Evolutionary conservation across 2,888 invertebrate species (phyloP).

Genomic region (Galerucella nymphaeae): DNA sequence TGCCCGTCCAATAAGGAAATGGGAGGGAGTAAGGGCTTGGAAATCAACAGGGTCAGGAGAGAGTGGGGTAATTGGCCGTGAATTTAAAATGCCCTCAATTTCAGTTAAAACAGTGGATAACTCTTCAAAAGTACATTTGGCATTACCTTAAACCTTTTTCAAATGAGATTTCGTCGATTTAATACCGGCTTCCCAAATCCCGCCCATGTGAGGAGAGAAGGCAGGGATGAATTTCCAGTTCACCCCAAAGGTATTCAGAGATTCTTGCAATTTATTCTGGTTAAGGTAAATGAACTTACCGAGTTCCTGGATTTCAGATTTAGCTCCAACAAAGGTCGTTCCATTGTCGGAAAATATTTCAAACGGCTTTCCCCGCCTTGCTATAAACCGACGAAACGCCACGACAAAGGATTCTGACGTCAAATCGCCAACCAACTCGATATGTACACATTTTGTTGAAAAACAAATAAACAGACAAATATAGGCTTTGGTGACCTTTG

Average conservation of each 20-base stretch:
- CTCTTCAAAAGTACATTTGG: not conserved
- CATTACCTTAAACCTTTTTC: not conserved
- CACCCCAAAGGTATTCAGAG: not conserved
- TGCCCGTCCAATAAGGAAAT: not conserved
- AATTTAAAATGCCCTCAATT: not conserved
- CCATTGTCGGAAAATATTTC: not conserved
- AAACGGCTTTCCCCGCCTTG: not conserved
- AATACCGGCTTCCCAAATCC: not conserved
- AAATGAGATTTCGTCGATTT: not conserved
- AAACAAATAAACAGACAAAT: too few species aligned
- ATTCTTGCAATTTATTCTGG: not conserved
- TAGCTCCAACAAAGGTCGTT: not conserved
- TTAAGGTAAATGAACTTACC: not conserved
- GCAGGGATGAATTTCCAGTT: not conserved
- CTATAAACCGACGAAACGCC: not conserved
- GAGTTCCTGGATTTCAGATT: not conserved
- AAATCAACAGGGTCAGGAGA: not conserved
- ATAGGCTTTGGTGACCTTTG: too few species aligned
- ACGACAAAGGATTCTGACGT: too few species aligned
- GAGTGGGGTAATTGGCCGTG: not conserved
- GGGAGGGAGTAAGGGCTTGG: not conserved
- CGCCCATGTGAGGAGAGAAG: not conserved
- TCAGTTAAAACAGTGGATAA: not conserved
- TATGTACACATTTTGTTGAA: too few species aligned
- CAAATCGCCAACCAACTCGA: too few species aligned